Conservation (phyloP, 2,888 invertebrate genomes). For the Scaeva pyrastri region DNA sequence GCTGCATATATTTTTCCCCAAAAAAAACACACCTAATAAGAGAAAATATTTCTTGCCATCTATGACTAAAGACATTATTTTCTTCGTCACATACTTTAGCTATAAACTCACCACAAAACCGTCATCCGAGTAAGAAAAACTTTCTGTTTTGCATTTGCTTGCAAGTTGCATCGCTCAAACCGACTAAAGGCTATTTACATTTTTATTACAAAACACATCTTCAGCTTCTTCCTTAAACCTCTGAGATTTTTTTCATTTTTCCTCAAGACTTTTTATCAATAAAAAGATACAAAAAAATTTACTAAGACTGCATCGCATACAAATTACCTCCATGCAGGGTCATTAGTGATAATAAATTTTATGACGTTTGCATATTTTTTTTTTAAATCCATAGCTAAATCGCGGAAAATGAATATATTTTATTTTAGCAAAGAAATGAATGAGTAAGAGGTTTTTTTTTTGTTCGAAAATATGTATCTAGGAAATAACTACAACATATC, state of each 20-base stretch:
- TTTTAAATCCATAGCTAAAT: background rate
- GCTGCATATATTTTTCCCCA: too few species aligned
- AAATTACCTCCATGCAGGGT: slow-evolving; percentile 1
- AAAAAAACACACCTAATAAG: too few species aligned
- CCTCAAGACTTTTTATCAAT: background rate
- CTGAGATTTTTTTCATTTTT: slow-evolving; percentile 8
- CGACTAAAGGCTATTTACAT: background rate
- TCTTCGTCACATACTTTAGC: background rate
- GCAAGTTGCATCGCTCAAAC: background rate
- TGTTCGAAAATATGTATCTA: background rate
- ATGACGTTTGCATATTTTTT: slow-evolving; percentile 24
- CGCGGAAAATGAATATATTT: slow-evolving; percentile 6
- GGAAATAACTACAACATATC: too few species aligned
- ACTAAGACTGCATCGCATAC: background rate
- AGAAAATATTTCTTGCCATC: background rate
- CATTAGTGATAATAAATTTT: slow-evolving; percentile 52
- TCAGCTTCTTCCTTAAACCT: slow-evolving; percentile 34
- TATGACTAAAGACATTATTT: background rate
- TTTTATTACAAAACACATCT: slow-evolving; percentile 23
- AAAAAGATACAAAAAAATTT: background rate
- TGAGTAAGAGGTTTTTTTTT: background rate
- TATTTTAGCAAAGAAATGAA: background rate
- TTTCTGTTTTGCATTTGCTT: background rate
- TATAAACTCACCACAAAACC: background rate
- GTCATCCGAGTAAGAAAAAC: background rate